These are phyloP conservation scores for Hyphantria cunea DNA, from an alignment of 1,140 invertebrate species.

Conservation along the genomic window DNA sequence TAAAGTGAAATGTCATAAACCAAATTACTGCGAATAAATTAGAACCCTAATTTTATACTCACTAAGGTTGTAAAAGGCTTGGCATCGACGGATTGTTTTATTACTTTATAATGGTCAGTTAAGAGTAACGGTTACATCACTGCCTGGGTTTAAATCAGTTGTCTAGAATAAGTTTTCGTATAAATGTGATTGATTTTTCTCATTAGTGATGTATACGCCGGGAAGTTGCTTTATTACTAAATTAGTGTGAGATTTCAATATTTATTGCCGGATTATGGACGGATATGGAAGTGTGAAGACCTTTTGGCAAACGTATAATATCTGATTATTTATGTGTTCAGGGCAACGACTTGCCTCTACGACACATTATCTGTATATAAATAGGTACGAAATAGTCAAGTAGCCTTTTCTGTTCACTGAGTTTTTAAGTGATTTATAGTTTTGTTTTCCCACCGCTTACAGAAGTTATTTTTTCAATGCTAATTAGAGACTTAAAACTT, in stretches of 20 bases:
- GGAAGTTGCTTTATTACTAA: constrained; percentile 12
- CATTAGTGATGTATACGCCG: constrained; percentile 1
- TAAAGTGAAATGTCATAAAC: constrained; percentile 61
- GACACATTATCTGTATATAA: too few relatives aligned
- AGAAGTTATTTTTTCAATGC: too few relatives aligned
- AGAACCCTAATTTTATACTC: constrained; percentile 72
- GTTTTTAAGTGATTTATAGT: too few relatives aligned
- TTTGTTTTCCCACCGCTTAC: too few relatives aligned
- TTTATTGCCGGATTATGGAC: constrained; percentile 18
- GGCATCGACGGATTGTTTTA: constrained; percentile 58
- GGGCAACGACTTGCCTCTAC: neutral
- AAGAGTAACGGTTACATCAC: constrained; percentile 59
- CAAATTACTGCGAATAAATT: constrained; percentile 69
- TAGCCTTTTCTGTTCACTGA: too few relatives aligned
- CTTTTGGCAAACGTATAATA: constrained; percentile 3
- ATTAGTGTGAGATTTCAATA: constrained; percentile 17
- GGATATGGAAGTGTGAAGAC: constrained; percentile 10
- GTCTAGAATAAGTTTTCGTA: constrained; percentile 36
- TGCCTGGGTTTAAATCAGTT: constrained; percentile 37
- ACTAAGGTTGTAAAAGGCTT: constrained; percentile 68
- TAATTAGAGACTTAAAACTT: too few relatives aligned
- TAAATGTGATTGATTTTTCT: constrained; percentile 24
- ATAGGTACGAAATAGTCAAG: too few relatives aligned
- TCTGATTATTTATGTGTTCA: too few relatives aligned
- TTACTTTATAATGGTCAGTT: constrained; percentile 60